Percentiles rank a stretch among this genome's conserved stretches.
Conservation (phyloP, 1,140 invertebrate species). For the Drosophila nebulosa region DNA sequence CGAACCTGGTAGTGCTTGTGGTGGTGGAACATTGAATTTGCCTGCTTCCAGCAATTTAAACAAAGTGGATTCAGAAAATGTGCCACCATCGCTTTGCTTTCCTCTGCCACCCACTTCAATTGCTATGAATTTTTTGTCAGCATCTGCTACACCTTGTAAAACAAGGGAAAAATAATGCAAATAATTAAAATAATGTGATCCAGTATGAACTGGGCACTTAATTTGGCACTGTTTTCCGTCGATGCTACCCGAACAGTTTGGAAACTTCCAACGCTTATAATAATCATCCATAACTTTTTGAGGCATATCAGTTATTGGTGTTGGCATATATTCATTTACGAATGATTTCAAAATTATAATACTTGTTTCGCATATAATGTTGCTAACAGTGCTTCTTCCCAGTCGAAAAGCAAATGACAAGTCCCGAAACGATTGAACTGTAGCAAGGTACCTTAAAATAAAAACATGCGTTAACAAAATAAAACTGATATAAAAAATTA, state of each 20-base stretch:
- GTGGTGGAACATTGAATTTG: neutral
- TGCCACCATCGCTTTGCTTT: constrained; percentile 9
- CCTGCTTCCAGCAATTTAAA: neutral
- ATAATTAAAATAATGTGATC: constrained; percentile 7
- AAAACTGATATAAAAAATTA: neutral
- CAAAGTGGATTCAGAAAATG: constrained; percentile 1
- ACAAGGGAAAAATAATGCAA: constrained; percentile 4
- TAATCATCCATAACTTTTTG: too few relatives aligned
- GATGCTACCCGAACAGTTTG: constrained; percentile 1
- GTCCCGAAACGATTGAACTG: neutral
- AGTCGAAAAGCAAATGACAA: neutral
- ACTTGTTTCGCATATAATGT: too few relatives aligned
- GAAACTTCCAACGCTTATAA: neutral
- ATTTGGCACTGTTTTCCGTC: neutral
- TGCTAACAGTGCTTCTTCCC: neutral
- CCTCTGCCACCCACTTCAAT: constrained; percentile 5
- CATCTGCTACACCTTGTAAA: constrained; percentile 5
- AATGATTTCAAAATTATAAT: neutral
- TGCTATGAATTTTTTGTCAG: constrained; percentile 3
- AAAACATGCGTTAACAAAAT: neutral
- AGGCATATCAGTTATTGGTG: too few relatives aligned
- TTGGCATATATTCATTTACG: neutral
- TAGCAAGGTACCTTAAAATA: neutral
- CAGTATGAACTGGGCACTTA: neutral
- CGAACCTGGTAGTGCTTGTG: neutral